Base-by-base conservation (phyloP, 2,113 vertebrate genomes). In the Melanerpes formicivorus region DNA sequence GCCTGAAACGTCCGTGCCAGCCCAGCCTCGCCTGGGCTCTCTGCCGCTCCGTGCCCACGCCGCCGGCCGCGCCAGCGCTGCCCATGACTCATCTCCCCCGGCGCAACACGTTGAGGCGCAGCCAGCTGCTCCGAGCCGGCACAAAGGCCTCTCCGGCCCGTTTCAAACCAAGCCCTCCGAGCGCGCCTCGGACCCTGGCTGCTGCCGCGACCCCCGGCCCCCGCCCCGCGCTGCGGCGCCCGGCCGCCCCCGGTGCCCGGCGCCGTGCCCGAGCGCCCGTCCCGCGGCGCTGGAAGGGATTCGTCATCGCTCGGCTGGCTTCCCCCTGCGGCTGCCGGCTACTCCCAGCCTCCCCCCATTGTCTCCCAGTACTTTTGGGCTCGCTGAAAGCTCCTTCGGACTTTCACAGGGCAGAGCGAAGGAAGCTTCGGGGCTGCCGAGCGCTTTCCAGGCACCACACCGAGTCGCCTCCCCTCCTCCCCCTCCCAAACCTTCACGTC, bases 291-390 rank as follows among this genome's bases (percentile, higher is more conserved):
- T 88, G 87, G 90, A 27, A 73, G 30, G 18, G 4, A 3, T 90
- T 91, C 42, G 48, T 83, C 91, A 95, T 44, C 21, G 4, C 64
- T 60, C 23, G 14, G 58, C 72, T 71, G 2, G 8, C 29, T 90
- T 80, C 69, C 72, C 79, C 64, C 75, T 56, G 72, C 11, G 12
- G 19, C 74, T 74, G 73, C 83, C 6, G 29, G 89, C 95, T 63
- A 54, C 91, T 95, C 91, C 90, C 79, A 25, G 34, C 37, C 37
- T 5, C 56, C 78, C 26, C 77, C 91, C 58, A 55, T 92, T 93
- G 87, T 95, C 81, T 73, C 75, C 29, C 56, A 11, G 40, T 26
- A 90, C 44, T 84, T 92, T 76, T 70, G 65, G 59, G 19, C 63
- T 25, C 32, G 5, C 48, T 23, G 52, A 87, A 88, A 94, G 48